Conservation (phyloP, 2,113 vertebrate genomes). For the Malurus cyaneus region DNA sequence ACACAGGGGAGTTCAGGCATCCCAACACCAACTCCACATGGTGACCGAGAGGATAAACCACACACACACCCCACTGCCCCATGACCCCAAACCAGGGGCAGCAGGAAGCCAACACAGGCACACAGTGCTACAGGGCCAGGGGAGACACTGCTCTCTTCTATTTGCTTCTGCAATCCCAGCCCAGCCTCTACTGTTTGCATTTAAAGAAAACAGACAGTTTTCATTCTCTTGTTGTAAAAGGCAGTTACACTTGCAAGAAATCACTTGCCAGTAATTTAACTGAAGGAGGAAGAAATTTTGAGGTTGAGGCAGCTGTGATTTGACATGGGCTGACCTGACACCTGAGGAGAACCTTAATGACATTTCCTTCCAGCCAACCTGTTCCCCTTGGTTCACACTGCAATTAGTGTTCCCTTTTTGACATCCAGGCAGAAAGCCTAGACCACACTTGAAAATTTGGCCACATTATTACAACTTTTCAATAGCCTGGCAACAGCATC, state of each 20-base stretch:
- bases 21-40: not conserved
- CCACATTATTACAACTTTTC: not conserved
- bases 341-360: not conserved
- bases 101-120: not conserved
- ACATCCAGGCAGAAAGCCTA: not conserved
- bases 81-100: not conserved
- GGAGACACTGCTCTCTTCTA: not conserved
- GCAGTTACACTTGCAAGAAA: not conserved
- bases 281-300: conserved; percentile 26
- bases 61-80: not conserved
- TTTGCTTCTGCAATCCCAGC: not conserved
- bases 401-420: conserved; percentile 27
- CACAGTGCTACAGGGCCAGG: not conserved
- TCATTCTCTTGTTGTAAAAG: not conserved
- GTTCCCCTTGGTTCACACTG: not conserved
- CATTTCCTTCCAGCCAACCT: not conserved
- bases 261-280: not conserved
- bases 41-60: not conserved
- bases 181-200: not conserved
- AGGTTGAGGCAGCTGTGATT: conserved; percentile 18
- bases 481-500: not conserved
- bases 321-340: not conserved
- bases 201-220: not conserved
- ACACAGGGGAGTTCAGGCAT: not conserved
- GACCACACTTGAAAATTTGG: not conserved